phyloP scores from a whole-genome alignment of 2,888 invertebrate genomes.

The Eilema depressum region DNA sequence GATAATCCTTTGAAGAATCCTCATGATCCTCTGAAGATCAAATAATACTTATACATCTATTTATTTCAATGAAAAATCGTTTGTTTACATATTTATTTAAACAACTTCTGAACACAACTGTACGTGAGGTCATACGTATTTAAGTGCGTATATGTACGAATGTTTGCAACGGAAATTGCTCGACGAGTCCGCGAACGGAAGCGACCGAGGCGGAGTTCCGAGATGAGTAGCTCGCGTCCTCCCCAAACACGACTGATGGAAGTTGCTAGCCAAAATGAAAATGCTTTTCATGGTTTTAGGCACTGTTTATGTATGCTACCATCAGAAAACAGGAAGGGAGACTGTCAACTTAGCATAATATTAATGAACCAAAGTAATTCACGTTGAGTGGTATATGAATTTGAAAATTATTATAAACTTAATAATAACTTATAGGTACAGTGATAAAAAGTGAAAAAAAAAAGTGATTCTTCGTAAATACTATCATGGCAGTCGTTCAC shows the following conservation, averaged over 20 bases:
- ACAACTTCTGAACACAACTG: neutral
- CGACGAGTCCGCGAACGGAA: conserved; percentile 65
- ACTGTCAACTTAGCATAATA: neutral
- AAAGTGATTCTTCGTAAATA: too few species aligned
- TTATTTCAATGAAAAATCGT: neutral
- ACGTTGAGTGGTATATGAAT: neutral
- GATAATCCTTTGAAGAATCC: too few species aligned
- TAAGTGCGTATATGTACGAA: conserved; percentile 20
- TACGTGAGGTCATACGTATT: conserved; percentile 5
- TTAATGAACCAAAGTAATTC: neutral
- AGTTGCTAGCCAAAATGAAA: conserved; percentile 23
- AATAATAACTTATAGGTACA: neutral
- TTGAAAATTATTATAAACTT: neutral
- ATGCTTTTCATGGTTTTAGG: neutral
- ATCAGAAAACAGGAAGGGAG: neutral
- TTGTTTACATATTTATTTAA: neutral
- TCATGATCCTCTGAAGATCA: neutral
- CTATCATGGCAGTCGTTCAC: too few species aligned
- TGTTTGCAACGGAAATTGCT: conserved; percentile 67
- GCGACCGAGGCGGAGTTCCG: conserved; percentile 46
- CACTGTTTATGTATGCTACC: neutral
- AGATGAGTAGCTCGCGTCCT: conserved; percentile 42
- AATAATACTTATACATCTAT: neutral
- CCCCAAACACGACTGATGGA: conserved; percentile 35
- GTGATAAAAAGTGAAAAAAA: too few species aligned